Evolutionary conservation across 2,888 invertebrate species (phyloP), one percentile per base, ranked within the genome.

Genomic region (Phaonia tiefii): DNA sequence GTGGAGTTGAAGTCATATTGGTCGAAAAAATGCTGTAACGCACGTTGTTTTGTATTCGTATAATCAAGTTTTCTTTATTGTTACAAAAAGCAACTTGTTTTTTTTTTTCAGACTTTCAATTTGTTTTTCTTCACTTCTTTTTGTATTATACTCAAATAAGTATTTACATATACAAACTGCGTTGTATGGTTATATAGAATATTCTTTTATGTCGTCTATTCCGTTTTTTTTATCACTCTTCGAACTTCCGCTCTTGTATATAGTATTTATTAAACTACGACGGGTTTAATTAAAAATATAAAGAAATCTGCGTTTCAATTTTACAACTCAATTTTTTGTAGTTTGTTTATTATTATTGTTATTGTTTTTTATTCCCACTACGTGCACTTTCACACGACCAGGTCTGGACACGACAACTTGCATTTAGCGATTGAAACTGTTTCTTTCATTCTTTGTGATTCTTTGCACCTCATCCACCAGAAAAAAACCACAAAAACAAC

Each of bases 1-100:
- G 86, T 84, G 88, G 90, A 84, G 90, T 90, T 81, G 90, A 86
- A 83, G 90, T 89, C 90, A 90, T 90, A 86, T 88, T 86, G 80
- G 83, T 84, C 49, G 65, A 8, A 5, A 31, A 8, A 31, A 31
- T 31, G 31, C n/a, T n/a, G n/a, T n/a, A n/a, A n/a, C n/a, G n/a
- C n/a, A n/a, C n/a, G n/a, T n/a, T n/a, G n/a, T n/a, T n/a, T n/a
- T n/a, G n/a, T n/a, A n/a, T n/a, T n/a, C n/a, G n/a, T n/a, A n/a
- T n/a, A n/a, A 5, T 31, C 31, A 31, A 31, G 31, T 31, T 31
- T 31, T 31, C 31, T n/a, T n/a, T n/a, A n/a, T n/a, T n/a, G n/a
- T n/a, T n/a, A n/a, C n/a, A n/a, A n/a, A n/a, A n/a, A n/a, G n/a
- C n/a, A n/a, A n/a, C n/a, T n/a, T n/a, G n/a, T n/a, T n/a, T n/a